phyloP scores from a whole-genome alignment of 2,113 vertebrate species.

The Thomomys bottae region DNA sequence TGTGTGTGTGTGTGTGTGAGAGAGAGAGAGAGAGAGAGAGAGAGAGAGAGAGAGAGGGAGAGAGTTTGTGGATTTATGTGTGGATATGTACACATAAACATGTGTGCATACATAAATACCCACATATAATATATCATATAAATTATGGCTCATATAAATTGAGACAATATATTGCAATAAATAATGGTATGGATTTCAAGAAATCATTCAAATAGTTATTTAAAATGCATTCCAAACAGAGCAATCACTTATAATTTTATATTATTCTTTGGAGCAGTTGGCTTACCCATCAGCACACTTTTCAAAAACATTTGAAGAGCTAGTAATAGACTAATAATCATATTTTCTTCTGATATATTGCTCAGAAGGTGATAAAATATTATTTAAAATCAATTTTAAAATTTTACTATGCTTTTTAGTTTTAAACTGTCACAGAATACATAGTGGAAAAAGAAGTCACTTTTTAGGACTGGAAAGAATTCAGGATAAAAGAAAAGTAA shows the following conservation, averaged over 20 bases:
- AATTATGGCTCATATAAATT: not conserved
- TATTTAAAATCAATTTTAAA: conserved; percentile 37
- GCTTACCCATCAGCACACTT: conserved; percentile 27
- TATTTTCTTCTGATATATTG: conserved; percentile 26
- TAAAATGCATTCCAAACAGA: conserved; percentile 45
- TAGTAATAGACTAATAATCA: conserved; percentile 32
- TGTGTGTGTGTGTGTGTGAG: no score
- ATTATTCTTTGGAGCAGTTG: conserved; percentile 52
- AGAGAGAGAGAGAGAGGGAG: no score
- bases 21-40: no score
- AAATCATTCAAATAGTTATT: conserved; percentile 50
- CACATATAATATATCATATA: not conserved
- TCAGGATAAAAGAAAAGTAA: not conserved
- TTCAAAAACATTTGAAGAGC: conserved; percentile 53
- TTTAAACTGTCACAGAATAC: not conserved
- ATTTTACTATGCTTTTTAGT: not conserved
- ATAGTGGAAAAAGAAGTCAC: not conserved
- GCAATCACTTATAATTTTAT: conserved; percentile 58
- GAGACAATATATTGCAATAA: conserved; percentile 11
- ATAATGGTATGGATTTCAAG: not conserved
- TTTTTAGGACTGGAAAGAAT: not conserved
- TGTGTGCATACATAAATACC: not conserved
- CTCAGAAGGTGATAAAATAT: conserved; percentile 4
- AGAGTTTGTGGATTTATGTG: no score
- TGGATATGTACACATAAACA: not conserved